Evolutionary conservation across 2,888 invertebrate species (phyloP).

Genomic region (Pemphredon lugubris): DNA sequence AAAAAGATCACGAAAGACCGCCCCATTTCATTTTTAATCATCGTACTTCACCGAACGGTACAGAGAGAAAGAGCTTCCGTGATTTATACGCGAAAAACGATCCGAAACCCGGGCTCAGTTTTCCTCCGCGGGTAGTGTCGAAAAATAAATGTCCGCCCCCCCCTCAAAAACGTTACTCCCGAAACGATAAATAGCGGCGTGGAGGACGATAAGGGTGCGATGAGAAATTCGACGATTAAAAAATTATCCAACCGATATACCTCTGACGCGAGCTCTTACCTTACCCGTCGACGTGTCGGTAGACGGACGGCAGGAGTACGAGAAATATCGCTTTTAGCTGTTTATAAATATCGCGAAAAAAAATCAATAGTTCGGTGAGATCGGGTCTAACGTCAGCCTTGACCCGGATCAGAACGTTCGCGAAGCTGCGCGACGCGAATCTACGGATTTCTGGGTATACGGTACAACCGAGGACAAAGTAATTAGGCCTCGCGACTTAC

Average conservation of each 20-base stretch:
- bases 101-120: too few relatives aligned
- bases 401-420: slow-evolving; percentile 11
- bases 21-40: slow-evolving; percentile 15
- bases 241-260: too few relatives aligned
- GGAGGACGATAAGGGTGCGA: not conserved
- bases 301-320: not conserved
- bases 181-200: too few relatives aligned
- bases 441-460: slow-evolving; percentile 17
- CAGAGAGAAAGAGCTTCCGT: too few relatives aligned
- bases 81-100: too few relatives aligned
- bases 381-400: slow-evolving; percentile 19
- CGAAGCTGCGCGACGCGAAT: slow-evolving; percentile 7
- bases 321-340: not conserved
- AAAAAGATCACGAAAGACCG: not conserved
- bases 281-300: not conserved
- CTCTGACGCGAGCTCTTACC: not conserved
- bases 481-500: slow-evolving; percentile 33
- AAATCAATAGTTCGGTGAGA: slow-evolving; percentile 17
- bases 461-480: slow-evolving; percentile 9
- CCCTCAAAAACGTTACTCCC: too few relatives aligned
- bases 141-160: too few relatives aligned
- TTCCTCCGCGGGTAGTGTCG: too few relatives aligned
- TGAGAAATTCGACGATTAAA: too few relatives aligned
- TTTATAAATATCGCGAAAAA: slow-evolving; percentile 14
- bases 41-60: not conserved